These are phyloP conservation scores for Lucilia cuprina DNA, from an alignment of 1,140 invertebrate genomes.

Conservation along the genomic window DNA sequence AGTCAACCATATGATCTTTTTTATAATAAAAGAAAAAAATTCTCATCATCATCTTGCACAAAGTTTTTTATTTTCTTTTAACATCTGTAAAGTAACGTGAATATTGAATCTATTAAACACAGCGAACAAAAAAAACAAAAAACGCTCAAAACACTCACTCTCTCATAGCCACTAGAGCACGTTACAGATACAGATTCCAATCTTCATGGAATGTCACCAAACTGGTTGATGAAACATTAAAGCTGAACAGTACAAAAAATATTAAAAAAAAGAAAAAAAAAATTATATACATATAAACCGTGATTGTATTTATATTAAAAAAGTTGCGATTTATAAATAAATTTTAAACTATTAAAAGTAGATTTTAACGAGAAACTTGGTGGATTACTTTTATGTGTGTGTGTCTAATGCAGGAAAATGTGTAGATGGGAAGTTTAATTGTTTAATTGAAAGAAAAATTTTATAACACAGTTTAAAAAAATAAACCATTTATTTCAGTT, in stretches of 20 bases:
- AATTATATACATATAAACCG: not conserved
- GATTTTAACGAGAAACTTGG: no score
- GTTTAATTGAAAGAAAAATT: no score
- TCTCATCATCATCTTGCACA: not conserved
- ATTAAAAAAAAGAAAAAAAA: not conserved
- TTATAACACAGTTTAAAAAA: no score
- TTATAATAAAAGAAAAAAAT: not conserved
- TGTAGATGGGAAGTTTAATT: no score
- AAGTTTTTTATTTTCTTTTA: not conserved
- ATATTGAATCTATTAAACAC: no score
- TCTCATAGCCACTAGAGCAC: not conserved
- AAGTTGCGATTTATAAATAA: no score
- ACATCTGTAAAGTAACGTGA: not conserved
- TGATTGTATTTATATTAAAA: no score
- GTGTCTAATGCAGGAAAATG: no score
- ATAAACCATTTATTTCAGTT: no score
- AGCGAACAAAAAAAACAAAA: no score
- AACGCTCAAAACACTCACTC: not conserved
- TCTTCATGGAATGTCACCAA: not conserved
- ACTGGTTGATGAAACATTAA: not conserved
- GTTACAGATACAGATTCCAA: not conserved
- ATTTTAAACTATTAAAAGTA: no score
- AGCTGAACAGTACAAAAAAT: not conserved
- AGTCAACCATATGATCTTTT: not conserved
- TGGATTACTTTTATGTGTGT: no score